Evolutionary conservation across 2,888 invertebrate genomes (phyloP).

Genomic region (Plagodis pulveraria): DNA sequence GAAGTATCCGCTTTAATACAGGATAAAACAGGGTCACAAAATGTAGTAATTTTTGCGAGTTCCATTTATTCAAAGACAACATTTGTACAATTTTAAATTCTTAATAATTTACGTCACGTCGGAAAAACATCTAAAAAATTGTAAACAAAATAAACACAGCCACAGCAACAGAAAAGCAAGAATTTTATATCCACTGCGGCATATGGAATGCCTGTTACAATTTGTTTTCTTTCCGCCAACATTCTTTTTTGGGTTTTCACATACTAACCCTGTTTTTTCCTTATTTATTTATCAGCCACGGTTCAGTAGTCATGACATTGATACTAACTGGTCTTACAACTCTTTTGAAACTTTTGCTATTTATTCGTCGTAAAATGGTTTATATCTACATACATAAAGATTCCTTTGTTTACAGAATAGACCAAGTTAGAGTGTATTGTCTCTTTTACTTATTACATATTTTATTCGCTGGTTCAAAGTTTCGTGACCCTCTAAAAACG

Average conservation of each 20-base stretch:
- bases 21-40: slow-evolving; percentile 14
- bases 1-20: slow-evolving; percentile 6
- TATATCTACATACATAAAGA: no score
- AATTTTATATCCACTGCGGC: slow-evolving; percentile 72
- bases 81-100: slow-evolving; percentile 62
- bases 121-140: no score
- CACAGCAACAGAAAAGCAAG: slow-evolving; percentile 71
- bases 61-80: slow-evolving; percentile 46
- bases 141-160: slow-evolving; percentile 20
- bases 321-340: no score
- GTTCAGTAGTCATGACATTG: no score
- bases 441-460: no score
- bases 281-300: no score
- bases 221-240: slow-evolving; percentile 18
- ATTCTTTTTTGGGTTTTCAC: no score
- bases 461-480: no score
- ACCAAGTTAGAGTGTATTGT: slow-evolving; percentile 2
- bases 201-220: no score
- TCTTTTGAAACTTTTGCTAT: no score
- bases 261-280: slow-evolving; percentile 4
- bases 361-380: no score
- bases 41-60: slow-evolving; percentile 15
- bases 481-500: no score
- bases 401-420: neutral
- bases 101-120: slow-evolving; percentile 48